Conservation (phyloP, 2,797 vertebrate genomes). For the Anolis apletophallus region DNA sequence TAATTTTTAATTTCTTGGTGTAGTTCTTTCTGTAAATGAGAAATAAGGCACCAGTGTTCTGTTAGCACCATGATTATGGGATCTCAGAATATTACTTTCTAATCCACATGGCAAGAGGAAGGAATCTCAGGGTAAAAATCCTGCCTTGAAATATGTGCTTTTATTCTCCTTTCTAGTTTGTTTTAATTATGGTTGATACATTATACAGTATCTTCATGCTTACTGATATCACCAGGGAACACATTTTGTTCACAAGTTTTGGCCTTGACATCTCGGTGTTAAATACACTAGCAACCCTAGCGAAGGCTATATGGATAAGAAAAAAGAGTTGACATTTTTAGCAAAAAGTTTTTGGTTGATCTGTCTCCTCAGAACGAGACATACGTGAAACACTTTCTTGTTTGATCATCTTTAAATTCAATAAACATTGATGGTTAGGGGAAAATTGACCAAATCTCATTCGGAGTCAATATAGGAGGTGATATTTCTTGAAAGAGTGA, state of each 20-base stretch:
- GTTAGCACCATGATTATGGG: neutral
- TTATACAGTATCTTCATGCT: too few relatives aligned
- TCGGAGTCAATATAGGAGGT: neutral
- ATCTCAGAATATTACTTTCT: too few relatives aligned
- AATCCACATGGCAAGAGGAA: too few relatives aligned
- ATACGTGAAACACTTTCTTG: neutral
- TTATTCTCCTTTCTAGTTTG: too few relatives aligned
- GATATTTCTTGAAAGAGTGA: neutral
- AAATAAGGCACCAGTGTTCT: neutral
- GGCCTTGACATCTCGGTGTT: too few relatives aligned
- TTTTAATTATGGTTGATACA: too few relatives aligned
- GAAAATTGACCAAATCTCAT: neutral
- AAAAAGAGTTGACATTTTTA: neutral
- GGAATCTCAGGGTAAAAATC: too few relatives aligned
- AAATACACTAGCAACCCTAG: too few relatives aligned
- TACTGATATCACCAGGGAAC: too few relatives aligned
- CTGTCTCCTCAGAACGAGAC: neutral
- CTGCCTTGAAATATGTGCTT: too few relatives aligned
- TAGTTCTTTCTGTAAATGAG: neutral
- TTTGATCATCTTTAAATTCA: neutral
- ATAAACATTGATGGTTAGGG: neutral
- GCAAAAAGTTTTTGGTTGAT: neutral
- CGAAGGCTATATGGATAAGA: too few relatives aligned
- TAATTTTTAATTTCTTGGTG: neutral
- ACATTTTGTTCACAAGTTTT: too few relatives aligned